Conservation (phyloP, 1,140 invertebrate species). For the Dysdera silvatica region DNA sequence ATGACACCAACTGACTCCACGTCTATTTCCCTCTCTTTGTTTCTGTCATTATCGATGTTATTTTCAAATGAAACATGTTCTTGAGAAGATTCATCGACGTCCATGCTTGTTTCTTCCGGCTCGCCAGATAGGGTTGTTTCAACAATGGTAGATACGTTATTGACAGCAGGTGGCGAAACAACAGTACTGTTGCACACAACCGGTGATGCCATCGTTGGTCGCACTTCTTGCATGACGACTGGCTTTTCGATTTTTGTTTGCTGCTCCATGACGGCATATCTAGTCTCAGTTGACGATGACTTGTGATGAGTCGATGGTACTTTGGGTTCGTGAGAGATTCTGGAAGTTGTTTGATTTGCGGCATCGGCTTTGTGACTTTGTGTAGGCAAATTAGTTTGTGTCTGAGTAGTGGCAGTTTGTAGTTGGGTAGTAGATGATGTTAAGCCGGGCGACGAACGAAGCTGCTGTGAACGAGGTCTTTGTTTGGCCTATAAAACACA, state of each 20-base stretch:
- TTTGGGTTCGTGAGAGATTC: slow-evolving; percentile 16
- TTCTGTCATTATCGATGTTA: background rate
- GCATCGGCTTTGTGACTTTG: slow-evolving; percentile 58
- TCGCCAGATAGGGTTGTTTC: too few relatives aligned
- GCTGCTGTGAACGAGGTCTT: slow-evolving; percentile 44
- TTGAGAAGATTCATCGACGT: too few relatives aligned
- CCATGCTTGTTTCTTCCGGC: background rate
- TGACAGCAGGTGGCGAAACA: too few relatives aligned
- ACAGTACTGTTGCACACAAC: too few relatives aligned
- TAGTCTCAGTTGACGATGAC: slow-evolving; percentile 3
- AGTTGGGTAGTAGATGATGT: slow-evolving; percentile 41
- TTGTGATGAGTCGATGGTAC: slow-evolving; percentile 24
- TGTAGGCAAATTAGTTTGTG: slow-evolving; percentile 24
- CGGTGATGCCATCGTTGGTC: too few relatives aligned
- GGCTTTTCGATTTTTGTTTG: too few relatives aligned
- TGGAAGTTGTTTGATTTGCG: slow-evolving; percentile 58
- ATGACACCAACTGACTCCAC: slow-evolving; percentile 16
- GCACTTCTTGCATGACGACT: too few relatives aligned
- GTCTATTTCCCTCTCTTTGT: slow-evolving; percentile 11
- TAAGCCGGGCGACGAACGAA: slow-evolving; percentile 51
- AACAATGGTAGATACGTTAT: too few relatives aligned
- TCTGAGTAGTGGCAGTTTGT: slow-evolving; percentile 25
- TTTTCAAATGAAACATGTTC: too few relatives aligned
- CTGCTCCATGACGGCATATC: too few relatives aligned
- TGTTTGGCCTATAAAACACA: slow-evolving; percentile 31